These are phyloP conservation scores for Strix aluco DNA, from an alignment of 2,113 vertebrate species.

Conservation along the genomic window DNA sequence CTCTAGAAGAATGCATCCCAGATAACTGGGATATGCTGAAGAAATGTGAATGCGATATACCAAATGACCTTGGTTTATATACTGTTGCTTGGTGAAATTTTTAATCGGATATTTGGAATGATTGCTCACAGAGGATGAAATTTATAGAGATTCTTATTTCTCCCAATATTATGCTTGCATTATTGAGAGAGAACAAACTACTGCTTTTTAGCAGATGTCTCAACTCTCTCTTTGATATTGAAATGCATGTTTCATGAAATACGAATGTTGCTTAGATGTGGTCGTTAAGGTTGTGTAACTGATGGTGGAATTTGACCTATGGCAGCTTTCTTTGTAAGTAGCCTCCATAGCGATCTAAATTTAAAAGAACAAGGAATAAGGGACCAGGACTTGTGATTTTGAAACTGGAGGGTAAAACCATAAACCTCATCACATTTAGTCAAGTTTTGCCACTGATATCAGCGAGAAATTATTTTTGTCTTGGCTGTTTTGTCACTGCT, in stretches of 20 bases:
- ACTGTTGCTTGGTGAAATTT: neutral
- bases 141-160: neutral
- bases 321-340: neutral
- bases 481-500: neutral
- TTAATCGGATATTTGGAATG: neutral
- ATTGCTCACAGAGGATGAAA: neutral
- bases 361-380: neutral
- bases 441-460: neutral
- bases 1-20: neutral
- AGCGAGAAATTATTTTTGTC: neutral
- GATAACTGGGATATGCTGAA: neutral
- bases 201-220: neutral
- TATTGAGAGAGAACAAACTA: neutral
- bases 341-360: neutral
- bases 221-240: neutral
- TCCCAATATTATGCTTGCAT: neutral
- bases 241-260: neutral
- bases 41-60: neutral
- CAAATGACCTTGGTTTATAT: neutral
- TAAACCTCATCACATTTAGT: neutral
- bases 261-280: neutral
- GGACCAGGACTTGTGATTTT: neutral
- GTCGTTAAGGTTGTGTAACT: neutral
- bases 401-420: neutral
- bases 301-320: neutral